Percentiles rank a stretch among this genome's conserved stretches.
Conservation (phyloP, 2,797 vertebrate genomes). For the Selene dorsalis region DNA sequence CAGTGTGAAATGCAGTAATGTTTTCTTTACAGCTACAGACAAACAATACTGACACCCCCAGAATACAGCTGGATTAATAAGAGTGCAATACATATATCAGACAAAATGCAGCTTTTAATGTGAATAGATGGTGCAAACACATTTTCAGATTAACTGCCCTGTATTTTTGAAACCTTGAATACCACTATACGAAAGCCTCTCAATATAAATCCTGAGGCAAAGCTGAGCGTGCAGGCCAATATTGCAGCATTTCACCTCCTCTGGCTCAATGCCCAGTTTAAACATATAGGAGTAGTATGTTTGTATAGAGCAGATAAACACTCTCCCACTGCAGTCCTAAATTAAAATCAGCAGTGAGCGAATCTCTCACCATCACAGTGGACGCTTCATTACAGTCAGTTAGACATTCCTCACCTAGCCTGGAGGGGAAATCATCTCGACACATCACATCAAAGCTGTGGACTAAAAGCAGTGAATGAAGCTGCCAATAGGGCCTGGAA, state of each 20-base stretch:
- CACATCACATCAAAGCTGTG: slow-evolving; percentile 62
- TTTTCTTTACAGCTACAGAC: slow-evolving; percentile 59
- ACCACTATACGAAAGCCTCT: background rate
- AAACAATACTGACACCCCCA: slow-evolving; percentile 49
- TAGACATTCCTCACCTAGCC: slow-evolving; percentile 60
- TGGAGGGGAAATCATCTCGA: slow-evolving; percentile 58
- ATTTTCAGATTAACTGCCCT: background rate
- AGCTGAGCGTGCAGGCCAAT: background rate
- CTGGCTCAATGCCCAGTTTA: background rate
- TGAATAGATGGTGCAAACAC: background rate
- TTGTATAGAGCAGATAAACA: slow-evolving; percentile 4
- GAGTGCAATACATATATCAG: slow-evolving; percentile 13
- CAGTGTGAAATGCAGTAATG: too few relatives aligned
- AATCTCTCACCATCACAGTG: slow-evolving; percentile 36
- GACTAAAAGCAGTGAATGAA: slow-evolving; percentile 57
- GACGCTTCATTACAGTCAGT: slow-evolving; percentile 54
- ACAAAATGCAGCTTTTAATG: background rate
- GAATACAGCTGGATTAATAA: slow-evolving; percentile 33
- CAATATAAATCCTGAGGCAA: background rate
- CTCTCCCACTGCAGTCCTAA: background rate
- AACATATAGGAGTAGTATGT: slow-evolving; percentile 8
- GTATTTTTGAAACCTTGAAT: background rate
- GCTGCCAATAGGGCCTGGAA: slow-evolving; percentile 54
- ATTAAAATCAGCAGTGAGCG: slow-evolving; percentile 32
- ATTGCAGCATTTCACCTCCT: background rate